These are phyloP conservation scores for Crypturellus tataupa DNA, from an alignment of 2,797 vertebrate species.

Conservation along the genomic window DNA sequence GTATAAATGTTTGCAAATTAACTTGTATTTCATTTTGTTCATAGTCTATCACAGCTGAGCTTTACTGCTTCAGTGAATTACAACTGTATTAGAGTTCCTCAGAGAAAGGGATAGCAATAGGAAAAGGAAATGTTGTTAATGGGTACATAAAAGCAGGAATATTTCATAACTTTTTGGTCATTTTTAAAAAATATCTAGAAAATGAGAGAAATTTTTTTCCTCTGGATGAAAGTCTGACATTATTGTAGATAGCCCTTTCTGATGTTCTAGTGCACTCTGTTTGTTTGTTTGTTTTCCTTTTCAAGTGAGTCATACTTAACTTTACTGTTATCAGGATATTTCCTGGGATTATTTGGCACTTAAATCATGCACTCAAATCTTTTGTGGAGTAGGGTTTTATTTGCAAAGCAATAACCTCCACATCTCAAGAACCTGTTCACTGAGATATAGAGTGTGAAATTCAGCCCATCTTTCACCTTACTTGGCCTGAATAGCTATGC, in stretches of 20 bases:
- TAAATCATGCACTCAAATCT: background rate
- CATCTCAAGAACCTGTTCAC: background rate
- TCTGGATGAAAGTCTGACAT: background rate
- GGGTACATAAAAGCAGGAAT: background rate
- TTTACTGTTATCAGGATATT: background rate
- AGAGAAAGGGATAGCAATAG: background rate
- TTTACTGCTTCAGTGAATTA: background rate
- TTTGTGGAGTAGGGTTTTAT: background rate
- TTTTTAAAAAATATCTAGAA: background rate
- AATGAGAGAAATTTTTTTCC: background rate
- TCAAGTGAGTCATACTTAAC: background rate
- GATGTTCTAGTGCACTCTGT: rapidly evolving
- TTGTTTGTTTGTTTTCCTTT: background rate
- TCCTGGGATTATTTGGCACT: background rate
- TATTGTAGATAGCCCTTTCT: rapidly evolving
- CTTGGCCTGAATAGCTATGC: background rate
- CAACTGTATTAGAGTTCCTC: background rate
- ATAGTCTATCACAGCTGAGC: background rate
- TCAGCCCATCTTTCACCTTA: background rate
- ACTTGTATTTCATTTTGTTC: background rate
- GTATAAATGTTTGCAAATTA: background rate
- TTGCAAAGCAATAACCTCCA: background rate
- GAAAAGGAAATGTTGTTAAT: background rate
- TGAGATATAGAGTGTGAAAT: background rate
- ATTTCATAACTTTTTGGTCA: background rate